phyloP scores from a whole-genome alignment of 2,113 vertebrate species.

The Tamias sibiricus region DNA sequence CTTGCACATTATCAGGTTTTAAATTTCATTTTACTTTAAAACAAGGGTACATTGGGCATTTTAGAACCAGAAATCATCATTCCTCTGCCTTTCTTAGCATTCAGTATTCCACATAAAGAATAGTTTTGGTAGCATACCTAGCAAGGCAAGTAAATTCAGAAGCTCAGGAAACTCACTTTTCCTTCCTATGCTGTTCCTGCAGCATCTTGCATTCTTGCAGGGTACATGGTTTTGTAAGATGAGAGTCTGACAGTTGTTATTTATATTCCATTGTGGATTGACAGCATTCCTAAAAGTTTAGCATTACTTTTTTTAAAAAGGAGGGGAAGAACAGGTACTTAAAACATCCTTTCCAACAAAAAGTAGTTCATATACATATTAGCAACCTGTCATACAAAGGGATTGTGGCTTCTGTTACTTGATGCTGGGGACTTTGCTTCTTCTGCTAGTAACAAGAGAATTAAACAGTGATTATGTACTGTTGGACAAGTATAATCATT shows the following conservation, averaged over 20 bases:
- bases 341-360: not conserved
- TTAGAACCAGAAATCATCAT: not conserved
- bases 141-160: not conserved
- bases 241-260: not conserved
- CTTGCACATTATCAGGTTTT: not conserved
- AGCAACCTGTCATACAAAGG: constrained; percentile 46
- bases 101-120: not conserved
- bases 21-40: constrained; percentile 18
- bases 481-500: not conserved
- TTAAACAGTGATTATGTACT: not conserved
- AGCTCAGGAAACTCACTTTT: not conserved
- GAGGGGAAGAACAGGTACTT: not conserved
- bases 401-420: not conserved
- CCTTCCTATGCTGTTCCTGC: not conserved
- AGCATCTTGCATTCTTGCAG: not conserved
- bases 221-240: not conserved
- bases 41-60: not conserved
- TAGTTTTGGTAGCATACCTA: not conserved
- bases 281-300: not conserved
- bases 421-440: not conserved
- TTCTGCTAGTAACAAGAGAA: not conserved
- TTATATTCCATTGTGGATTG: not conserved
- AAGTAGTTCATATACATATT: constrained; percentile 10
- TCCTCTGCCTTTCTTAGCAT: not conserved
- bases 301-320: not conserved